Evolutionary conservation across 1,140 invertebrate genomes (phyloP), one percentile per base, ranked within the genome.

Genomic region (Wiebesia pumilae): DNA sequence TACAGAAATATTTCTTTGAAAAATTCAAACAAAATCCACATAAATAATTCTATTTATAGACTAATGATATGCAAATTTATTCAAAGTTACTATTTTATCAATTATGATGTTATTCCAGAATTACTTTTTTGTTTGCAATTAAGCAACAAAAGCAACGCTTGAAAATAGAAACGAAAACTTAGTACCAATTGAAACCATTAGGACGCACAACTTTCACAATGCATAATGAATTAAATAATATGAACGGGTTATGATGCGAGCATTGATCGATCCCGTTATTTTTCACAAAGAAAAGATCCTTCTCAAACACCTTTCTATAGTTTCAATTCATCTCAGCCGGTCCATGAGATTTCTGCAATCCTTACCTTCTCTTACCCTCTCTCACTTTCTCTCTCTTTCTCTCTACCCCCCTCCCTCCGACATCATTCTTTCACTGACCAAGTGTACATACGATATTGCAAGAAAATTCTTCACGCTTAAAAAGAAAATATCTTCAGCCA

Each of bases 221-320:
- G 27, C 16, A 47, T 71, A 69, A 82, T 82, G 73, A 82, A 82
- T 82, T 73, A 73, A 35, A n/a, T 43, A 69, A 33, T 43, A 43
- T 43, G 65, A 71, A 69, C 38, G 24, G 71, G 33, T 75, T 75
- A 71, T n/a, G 47, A 30, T 47, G 27, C 10, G 62, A n/a, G 54
- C 54, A 80, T 35, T 47, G 30, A 82, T 82, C 81, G 81, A 82
- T 82, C 81, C 81, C 81, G 81, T 82, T 82, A 82, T 3, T 67
- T 71, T 82, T 30, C 30, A 82, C 67, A 75, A 83, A 83, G 81
- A 54, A 73, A 14, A 47, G 14, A 83, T 84, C 38, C 51, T 38
- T 83, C 35, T 75, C 35, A 43, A 19, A 47, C 27, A 47, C 19
- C 40, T 14, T 9, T n/a, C 27, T 14, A 30, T 47, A 83, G 69